Evolutionary conservation across 2,888 invertebrate species (phyloP).

Genomic region (Heteropelma amictum): DNA sequence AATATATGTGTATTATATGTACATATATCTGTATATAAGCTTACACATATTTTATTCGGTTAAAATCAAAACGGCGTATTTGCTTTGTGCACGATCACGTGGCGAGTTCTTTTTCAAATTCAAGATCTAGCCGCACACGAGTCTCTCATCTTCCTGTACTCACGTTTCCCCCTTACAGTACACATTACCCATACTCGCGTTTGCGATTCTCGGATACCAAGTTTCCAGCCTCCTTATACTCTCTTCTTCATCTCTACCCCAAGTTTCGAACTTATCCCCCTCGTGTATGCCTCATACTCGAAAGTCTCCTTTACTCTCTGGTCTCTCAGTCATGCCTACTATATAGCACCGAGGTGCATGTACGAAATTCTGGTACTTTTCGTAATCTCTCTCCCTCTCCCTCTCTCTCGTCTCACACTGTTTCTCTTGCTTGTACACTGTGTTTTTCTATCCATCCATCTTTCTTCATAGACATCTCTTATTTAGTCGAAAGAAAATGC

Average conservation of each 20-base stretch:
- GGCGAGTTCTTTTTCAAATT: too few species aligned
- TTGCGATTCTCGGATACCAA: constrained; percentile 66
- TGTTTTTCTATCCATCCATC: background rate
- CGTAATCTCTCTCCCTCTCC: background rate
- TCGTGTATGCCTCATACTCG: constrained; percentile 56
- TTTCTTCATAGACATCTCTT: constrained; percentile 62
- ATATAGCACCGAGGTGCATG: background rate
- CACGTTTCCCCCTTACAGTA: constrained; percentile 24
- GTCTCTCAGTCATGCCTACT: background rate
- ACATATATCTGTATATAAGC: background rate
- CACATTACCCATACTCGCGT: constrained; percentile 56
- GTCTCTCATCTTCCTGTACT: constrained; percentile 29
- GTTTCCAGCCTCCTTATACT: constrained; percentile 54
- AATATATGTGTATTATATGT: background rate
- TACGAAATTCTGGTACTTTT: constrained; percentile 55
- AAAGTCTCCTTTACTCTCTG: constrained; percentile 42
- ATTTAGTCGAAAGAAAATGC: constrained; percentile 61
- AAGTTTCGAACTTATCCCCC: constrained; percentile 68
- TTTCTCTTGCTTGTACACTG: background rate
- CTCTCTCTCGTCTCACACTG: background rate
- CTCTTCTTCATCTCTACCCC: constrained; percentile 56
- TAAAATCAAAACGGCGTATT: constrained; percentile 20
- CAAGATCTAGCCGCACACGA: too few species aligned
- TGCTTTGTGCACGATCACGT: too few species aligned
- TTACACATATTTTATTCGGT: background rate